These are phyloP conservation scores for Oceanodroma tethys DNA, from an alignment of 2,113 vertebrate species.

Conservation along the genomic window DNA sequence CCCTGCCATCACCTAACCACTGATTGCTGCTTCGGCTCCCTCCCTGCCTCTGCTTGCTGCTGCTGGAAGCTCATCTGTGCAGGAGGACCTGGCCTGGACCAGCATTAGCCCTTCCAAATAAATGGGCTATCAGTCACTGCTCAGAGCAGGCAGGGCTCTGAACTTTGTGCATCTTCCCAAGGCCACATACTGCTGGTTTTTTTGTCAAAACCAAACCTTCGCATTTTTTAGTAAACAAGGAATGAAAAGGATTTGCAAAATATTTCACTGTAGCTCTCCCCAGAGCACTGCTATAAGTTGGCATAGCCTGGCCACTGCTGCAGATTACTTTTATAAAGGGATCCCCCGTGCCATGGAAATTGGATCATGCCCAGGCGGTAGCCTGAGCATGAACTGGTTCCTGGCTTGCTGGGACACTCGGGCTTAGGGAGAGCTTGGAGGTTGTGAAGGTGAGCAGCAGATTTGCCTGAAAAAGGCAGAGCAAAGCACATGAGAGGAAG, in stretches of 20 bases:
- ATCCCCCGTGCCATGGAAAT: background rate
- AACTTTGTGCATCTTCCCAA: background rate
- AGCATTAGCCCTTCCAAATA: background rate
- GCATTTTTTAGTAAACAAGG: background rate
- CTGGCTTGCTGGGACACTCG: background rate
- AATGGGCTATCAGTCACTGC: background rate
- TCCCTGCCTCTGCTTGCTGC: background rate
- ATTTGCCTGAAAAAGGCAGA: constrained; percentile 50
- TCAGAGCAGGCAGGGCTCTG: background rate
- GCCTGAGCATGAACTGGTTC: background rate
- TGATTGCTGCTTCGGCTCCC: background rate
- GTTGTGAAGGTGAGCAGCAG: background rate
- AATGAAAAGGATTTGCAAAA: background rate
- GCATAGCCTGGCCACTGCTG: background rate
- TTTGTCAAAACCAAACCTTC: background rate
- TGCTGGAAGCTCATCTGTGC: background rate
- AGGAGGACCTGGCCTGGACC: background rate
- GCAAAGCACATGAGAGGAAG: background rate
- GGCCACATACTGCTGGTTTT: accelerated
- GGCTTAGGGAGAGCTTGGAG: background rate
- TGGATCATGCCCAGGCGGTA: background rate
- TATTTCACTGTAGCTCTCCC: background rate
- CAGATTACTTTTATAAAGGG: background rate
- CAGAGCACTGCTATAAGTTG: background rate
- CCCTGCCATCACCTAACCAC: background rate